Evolutionary conservation across 2,797 vertebrate species (phyloP).

Genomic region (Rhinoraja longicauda): DNA sequence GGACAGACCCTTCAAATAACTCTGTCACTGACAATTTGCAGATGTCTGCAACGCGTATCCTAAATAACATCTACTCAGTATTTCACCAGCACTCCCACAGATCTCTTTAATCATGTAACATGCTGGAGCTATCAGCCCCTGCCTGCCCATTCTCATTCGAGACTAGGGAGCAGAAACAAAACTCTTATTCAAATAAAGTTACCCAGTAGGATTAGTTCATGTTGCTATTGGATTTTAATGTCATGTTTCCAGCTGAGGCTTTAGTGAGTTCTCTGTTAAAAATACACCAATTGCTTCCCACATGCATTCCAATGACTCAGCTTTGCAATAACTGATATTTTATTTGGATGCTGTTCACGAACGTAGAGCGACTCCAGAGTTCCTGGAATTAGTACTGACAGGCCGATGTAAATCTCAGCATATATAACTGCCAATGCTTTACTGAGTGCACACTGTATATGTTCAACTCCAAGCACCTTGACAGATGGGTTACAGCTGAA

Average conservation of each 20-base stretch:
- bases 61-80: background rate
- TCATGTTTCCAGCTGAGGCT: constrained; percentile 22
- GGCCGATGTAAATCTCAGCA: constrained; percentile 25
- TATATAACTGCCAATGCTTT: constrained; percentile 15
- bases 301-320: constrained; percentile 37
- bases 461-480: background rate
- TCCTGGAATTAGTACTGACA: constrained; percentile 30
- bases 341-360: constrained; percentile 20
- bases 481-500: constrained; percentile 35
- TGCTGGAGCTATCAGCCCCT: background rate
- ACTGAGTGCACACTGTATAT: constrained; percentile 22
- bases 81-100: constrained; percentile 18
- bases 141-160: constrained; percentile 4
- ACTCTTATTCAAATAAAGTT: constrained; percentile 34
- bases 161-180: background rate
- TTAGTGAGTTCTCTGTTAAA: constrained; percentile 33
- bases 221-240: constrained; percentile 34
- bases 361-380: constrained; percentile 8
- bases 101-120: constrained; percentile 27
- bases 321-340: constrained; percentile 31
- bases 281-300: constrained; percentile 32
- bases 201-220: constrained; percentile 24
- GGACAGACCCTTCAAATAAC: background rate
- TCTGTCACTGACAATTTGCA: constrained; percentile 22
- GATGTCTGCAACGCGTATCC: background rate